These are phyloP conservation scores for Tetanocera ferruginea DNA, from an alignment of 2,888 invertebrate genomes.

Conservation along the genomic window DNA sequence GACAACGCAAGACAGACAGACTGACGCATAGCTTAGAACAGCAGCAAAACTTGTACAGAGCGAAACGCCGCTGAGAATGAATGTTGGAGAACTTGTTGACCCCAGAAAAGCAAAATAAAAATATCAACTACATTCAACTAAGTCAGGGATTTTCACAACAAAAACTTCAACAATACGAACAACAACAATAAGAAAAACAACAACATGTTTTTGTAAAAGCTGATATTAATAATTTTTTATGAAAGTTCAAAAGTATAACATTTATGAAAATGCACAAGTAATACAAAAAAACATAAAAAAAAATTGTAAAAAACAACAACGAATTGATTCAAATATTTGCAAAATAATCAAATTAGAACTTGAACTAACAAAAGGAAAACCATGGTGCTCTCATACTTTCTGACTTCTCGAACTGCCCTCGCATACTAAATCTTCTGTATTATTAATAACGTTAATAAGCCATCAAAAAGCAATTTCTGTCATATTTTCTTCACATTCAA, in stretches of 20 bases:
- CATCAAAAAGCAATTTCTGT: too few relatives aligned
- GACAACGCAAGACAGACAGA: background rate
- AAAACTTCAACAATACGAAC: background rate
- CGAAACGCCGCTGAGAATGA: background rate
- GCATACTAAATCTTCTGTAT: too few relatives aligned
- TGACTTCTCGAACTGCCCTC: too few relatives aligned
- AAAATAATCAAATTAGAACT: background rate
- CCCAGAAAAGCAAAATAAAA: too few relatives aligned
- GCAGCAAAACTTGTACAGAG: background rate
- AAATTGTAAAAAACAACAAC: background rate
- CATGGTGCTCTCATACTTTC: too few relatives aligned
- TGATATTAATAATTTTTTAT: background rate
- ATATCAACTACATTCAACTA: constrained; percentile 7
- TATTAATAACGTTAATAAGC: too few relatives aligned
- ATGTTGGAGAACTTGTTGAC: constrained; percentile 18
- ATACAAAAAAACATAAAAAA: background rate
- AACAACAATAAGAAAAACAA: background rate
- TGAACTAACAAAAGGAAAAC: background rate
- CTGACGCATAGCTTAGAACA: background rate
- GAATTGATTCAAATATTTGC: background rate
- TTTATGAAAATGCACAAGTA: background rate
- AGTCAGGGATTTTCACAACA: constrained; percentile 23
- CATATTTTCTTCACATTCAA: too few relatives aligned
- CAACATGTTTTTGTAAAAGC: background rate
- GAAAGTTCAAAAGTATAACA: background rate